These are phyloP conservation scores for Hiodon alosoides DNA, from an alignment of 2,113 vertebrate genomes.

Conservation along the genomic window DNA sequence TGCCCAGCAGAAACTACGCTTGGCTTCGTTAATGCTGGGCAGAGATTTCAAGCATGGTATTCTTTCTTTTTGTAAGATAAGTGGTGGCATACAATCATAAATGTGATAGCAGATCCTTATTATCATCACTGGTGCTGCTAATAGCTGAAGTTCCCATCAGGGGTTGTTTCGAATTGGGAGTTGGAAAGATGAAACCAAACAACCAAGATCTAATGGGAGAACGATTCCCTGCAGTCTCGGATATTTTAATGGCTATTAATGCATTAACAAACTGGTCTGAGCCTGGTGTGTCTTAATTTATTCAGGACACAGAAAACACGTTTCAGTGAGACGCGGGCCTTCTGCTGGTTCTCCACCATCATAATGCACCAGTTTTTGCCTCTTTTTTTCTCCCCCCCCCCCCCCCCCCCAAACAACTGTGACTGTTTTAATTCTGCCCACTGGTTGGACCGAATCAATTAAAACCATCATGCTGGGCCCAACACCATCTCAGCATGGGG, in stretches of 20 bases:
- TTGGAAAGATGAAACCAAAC: constrained; percentile 5
- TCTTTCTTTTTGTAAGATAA: background rate
- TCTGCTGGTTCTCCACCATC: constrained; percentile 53
- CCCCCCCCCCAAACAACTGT: constrained; percentile 62
- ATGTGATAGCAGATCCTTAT: no score
- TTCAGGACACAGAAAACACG: constrained; percentile 47
- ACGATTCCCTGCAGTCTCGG: constrained; percentile 14
- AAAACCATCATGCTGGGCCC: constrained; percentile 58
- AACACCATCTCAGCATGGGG: constrained; percentile 61
- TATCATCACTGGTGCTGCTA: no score
- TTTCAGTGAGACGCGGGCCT: constrained; percentile 45
- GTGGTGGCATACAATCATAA: no score
- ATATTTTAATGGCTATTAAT: constrained; percentile 48
- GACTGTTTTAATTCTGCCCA: constrained; percentile 71
- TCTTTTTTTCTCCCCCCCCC: constrained; percentile 23
- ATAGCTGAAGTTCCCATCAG: background rate
- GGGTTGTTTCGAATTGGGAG: background rate
- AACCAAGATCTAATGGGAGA: background rate
- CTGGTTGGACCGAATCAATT: constrained; percentile 69
- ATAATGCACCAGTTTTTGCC: constrained; percentile 46
- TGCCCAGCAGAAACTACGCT: background rate
- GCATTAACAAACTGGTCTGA: constrained; percentile 21
- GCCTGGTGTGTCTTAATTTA: constrained; percentile 52
- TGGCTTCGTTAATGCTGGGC: background rate
- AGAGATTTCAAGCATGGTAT: background rate